A percentile compares a stretch with the other conserved stretches of the same genome.
Evolutionary conservation across 1,140 invertebrate species (phyloP).

Genomic region (Drosophila simulans): DNA sequence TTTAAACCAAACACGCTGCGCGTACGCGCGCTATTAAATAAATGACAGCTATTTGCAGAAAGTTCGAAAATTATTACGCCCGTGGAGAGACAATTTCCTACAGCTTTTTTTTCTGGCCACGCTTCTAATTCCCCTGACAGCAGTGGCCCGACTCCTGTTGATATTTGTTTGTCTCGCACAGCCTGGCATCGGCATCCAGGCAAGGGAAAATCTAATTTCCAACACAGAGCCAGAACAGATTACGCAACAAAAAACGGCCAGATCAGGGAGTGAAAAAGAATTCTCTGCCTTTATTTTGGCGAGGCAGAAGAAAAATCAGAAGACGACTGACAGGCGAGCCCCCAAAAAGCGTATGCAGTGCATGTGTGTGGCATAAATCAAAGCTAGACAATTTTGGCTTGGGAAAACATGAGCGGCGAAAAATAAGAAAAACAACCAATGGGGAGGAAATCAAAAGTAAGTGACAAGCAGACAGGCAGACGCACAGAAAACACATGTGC

Average conservation of each 20-base stretch:
- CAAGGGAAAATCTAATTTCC: constrained; percentile 74
- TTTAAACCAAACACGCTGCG: constrained; percentile 30
- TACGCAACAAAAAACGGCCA: constrained; percentile 59
- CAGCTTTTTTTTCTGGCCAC: constrained; percentile 19
- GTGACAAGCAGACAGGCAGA: constrained; percentile 78
- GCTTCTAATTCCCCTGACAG: constrained; percentile 70
- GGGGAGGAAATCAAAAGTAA: constrained; percentile 78
- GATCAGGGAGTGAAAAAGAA: constrained; percentile 23
- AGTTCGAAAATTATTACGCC: constrained; percentile 34
- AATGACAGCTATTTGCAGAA: constrained; percentile 53
- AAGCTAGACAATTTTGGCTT: constrained; percentile 81
- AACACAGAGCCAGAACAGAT: constrained; percentile 41
- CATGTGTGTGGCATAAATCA: constrained; percentile 81
- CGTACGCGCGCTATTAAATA: constrained; percentile 56
- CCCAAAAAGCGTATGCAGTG: constrained; percentile 75
- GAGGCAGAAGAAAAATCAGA: constrained; percentile 52
- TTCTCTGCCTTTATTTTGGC: constrained; percentile 15
- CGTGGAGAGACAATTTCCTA: constrained; percentile 20
- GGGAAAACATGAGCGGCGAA: constrained; percentile 62
- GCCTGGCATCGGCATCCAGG: constrained; percentile 14
- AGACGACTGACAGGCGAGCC: constrained; percentile 61
- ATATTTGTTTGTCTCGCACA: constrained; percentile 54
- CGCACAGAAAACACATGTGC: constrained; percentile 81
- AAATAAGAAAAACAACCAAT: constrained; percentile 49
- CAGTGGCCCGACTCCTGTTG: constrained; percentile 51